These are phyloP conservation scores for Coreius guichenoti DNA, from an alignment of 2,797 vertebrate genomes.

Conservation along the genomic window DNA sequence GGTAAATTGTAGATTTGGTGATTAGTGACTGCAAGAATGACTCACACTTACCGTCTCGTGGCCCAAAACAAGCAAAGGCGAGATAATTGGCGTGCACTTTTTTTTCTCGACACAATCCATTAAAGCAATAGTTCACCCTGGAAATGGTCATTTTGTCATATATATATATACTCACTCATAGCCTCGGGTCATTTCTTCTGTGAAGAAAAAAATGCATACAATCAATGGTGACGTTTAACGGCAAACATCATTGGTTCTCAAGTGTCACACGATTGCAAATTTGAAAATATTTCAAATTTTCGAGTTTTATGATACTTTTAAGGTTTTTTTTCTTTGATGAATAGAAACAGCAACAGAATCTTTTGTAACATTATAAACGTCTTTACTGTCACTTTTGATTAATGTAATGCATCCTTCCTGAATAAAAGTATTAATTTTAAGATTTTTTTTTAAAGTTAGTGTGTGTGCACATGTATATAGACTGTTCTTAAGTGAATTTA, in stretches of 20 bases:
- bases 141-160: not conserved
- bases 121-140: constrained; percentile 16
- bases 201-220: not conserved
- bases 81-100: not conserved
- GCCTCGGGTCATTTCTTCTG: not conserved
- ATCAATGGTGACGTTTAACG: not conserved
- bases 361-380: not conserved
- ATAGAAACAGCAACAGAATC: not conserved
- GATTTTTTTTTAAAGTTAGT: not conserved
- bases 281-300: not conserved
- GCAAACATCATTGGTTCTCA: not conserved
- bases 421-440: not conserved
- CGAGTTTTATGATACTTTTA: not conserved
- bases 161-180: not conserved
- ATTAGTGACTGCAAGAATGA: constrained; percentile 31
- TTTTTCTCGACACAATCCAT: not conserved
- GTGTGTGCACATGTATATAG: not conserved
- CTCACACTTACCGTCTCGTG: constrained; percentile 31
- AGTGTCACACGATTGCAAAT: not conserved
- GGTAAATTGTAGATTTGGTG: constrained; percentile 19
- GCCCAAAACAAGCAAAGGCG: constrained; percentile 36
- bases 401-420: not conserved
- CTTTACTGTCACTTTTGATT: not conserved
- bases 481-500: not conserved
- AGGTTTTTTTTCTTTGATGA: not conserved